Evolutionary conservation across 64 coral and sea anemone genomes (phyloP).

Genomic region (Hydrozoanthus tunicans): DNA sequence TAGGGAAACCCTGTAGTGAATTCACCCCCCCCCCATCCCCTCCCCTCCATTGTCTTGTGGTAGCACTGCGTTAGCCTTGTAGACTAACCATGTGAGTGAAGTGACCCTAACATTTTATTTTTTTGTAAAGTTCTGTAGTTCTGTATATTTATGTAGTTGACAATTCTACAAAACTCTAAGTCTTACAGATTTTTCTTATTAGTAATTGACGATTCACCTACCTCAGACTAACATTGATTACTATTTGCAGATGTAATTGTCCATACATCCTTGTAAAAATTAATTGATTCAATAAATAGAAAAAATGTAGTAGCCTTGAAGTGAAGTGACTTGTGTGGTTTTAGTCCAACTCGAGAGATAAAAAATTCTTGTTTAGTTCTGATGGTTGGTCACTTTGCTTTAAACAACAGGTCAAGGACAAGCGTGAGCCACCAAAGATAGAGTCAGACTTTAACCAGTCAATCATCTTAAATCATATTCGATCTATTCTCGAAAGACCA

Average conservation of each 20-base stretch:
- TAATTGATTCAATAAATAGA: too few relatives aligned
- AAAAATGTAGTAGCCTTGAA: background rate
- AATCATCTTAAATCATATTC: slow-evolving; percentile 34
- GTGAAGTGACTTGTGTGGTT: background rate
- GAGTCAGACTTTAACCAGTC: slow-evolving; percentile 70
- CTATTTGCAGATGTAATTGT: too few relatives aligned
- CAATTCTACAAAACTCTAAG: too few relatives aligned
- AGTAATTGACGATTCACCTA: too few relatives aligned
- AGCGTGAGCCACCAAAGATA: slow-evolving; percentile 57
- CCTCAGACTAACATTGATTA: too few relatives aligned
- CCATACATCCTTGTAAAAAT: too few relatives aligned
- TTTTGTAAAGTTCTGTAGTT: too few relatives aligned
- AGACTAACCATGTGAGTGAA: background rate
- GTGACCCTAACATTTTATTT: background rate
- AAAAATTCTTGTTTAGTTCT: background rate
- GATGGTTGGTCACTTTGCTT: background rate
- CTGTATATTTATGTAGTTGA: too few relatives aligned
- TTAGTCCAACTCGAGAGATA: background rate
- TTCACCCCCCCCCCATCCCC: background rate
- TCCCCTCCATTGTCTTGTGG: too few relatives aligned
- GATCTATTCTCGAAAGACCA: slow-evolving; percentile 32
- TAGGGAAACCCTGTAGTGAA: background rate
- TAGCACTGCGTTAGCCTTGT: background rate
- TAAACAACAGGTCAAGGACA: slow-evolving; percentile 61
- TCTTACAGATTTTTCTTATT: too few relatives aligned